A percentile compares a stretch with the other conserved stretches of the same genome.
phyloP scores from a whole-genome alignment of 1,140 invertebrate species.

The Orchestia grillus region DNA sequence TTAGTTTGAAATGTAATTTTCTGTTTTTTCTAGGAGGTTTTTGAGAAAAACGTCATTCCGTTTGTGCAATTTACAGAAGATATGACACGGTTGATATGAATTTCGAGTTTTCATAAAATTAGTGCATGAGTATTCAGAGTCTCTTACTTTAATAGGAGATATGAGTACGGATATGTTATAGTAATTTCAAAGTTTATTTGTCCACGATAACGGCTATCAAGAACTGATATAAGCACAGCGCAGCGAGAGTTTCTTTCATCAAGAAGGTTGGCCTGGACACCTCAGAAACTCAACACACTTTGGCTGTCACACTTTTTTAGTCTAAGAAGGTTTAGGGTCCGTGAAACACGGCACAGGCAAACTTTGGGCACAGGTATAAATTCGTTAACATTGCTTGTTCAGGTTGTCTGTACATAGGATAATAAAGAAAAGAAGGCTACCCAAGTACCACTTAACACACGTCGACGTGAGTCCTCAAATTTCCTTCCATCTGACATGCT shows the following conservation, averaged over 20 bases:
- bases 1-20: neutral
- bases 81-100: neutral
- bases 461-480: neutral
- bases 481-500: neutral
- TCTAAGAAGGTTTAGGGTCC: neutral
- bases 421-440: neutral
- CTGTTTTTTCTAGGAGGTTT: neutral
- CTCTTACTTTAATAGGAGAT: neutral
- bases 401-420: neutral
- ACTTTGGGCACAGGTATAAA: neutral
- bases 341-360: neutral
- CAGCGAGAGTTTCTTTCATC: neutral
- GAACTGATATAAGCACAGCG: neutral
- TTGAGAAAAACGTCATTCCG: neutral
- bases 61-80: neutral
- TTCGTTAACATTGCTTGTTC: neutral
- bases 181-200: neutral
- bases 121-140: neutral
- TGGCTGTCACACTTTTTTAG: neutral
- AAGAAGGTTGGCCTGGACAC: neutral
- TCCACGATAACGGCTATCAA: neutral
- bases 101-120: neutral
- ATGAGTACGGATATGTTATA: neutral
- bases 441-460: neutral
- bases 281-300: neutral